Percentiles rank a stretch among this genome's conserved stretches.
Conservation (phyloP, 2,888 invertebrate species). For the Frankliniella intonsa region DNA sequence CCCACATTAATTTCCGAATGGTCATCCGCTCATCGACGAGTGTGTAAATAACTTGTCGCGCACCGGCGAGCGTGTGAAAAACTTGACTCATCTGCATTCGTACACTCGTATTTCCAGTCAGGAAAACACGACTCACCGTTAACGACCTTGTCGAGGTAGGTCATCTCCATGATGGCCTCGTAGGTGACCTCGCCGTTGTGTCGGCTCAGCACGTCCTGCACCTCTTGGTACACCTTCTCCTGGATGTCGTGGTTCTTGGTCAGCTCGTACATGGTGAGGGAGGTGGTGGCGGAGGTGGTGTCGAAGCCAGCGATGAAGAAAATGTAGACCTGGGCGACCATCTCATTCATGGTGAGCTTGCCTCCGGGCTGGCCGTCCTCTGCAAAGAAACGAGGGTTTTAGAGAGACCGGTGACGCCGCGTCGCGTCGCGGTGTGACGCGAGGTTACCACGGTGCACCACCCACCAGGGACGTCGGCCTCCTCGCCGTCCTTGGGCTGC, state of each 20-base stretch:
- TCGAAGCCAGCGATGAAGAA: slow-evolving; percentile 54
- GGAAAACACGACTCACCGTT: slow-evolving; percentile 46
- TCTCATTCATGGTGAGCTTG: slow-evolving; percentile 50
- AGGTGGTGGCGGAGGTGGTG: slow-evolving; percentile 54
- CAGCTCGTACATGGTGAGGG: slow-evolving; percentile 54
- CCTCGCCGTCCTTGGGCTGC: slow-evolving; percentile 42
- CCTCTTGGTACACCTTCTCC: slow-evolving; percentile 50
- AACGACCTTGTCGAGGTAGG: slow-evolving; percentile 53
- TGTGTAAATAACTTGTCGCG: too few species aligned
- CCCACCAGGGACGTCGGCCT: slow-evolving; percentile 44
- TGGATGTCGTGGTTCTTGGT: slow-evolving; percentile 52
- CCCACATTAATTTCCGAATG: too few species aligned
- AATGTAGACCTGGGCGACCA: slow-evolving; percentile 49
- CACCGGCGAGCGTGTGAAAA: too few species aligned
- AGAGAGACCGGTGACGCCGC: slow-evolving; percentile 30
- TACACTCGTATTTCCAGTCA: too few species aligned
- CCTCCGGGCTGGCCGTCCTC: slow-evolving; percentile 38
- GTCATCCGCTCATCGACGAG: too few species aligned
- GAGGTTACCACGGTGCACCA: slow-evolving; percentile 41
- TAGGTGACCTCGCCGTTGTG: slow-evolving; percentile 49
- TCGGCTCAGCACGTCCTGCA: slow-evolving; percentile 46
- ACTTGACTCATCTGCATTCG: too few species aligned
- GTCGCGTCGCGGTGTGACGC: slow-evolving; percentile 39
- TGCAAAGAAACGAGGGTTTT: slow-evolving; percentile 27
- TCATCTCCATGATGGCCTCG: slow-evolving; percentile 50